A percentile compares a stretch with the other conserved stretches of the same genome.
Evolutionary conservation across 1,140 invertebrate genomes (phyloP).

Genomic region (Probaryconus sp.): DNA sequence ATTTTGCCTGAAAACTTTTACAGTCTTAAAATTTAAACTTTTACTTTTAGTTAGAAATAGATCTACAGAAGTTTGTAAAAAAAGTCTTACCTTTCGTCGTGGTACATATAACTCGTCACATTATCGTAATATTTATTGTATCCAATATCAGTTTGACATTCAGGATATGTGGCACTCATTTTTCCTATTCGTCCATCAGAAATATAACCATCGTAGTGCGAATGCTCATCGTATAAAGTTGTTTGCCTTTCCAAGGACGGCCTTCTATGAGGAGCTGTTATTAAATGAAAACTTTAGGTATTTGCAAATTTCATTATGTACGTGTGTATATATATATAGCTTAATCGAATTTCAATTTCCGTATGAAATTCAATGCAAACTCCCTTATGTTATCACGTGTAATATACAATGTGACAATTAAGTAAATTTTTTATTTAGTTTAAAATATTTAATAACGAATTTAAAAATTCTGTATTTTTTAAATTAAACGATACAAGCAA

Average conservation of each 20-base stretch:
- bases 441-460: no score
- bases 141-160: slow-evolving; percentile 72
- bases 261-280: slow-evolving; percentile 79
- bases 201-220: slow-evolving; percentile 70
- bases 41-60: no score
- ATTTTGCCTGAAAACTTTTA: no score
- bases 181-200: slow-evolving; percentile 67
- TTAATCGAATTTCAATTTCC: no score
- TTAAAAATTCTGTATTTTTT: no score
- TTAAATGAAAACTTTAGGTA: not conserved
- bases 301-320: not conserved
- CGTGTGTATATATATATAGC: no score
- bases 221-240: slow-evolving; percentile 86
- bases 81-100: slow-evolving; percentile 76
- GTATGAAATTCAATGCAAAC: no score
- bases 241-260: slow-evolving; percentile 89
- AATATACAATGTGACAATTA: no score
- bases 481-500: no score
- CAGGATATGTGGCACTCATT: slow-evolving; percentile 73
- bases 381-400: no score
- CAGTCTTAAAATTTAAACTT: no score
- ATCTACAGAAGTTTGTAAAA: slow-evolving; percentile 16
- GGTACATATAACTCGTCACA: slow-evolving; percentile 75
- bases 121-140: slow-evolving; percentile 76
- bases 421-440: no score